These are phyloP conservation scores for Ochropleura plecta DNA, from an alignment of 2,888 invertebrate genomes.

Conservation along the genomic window DNA sequence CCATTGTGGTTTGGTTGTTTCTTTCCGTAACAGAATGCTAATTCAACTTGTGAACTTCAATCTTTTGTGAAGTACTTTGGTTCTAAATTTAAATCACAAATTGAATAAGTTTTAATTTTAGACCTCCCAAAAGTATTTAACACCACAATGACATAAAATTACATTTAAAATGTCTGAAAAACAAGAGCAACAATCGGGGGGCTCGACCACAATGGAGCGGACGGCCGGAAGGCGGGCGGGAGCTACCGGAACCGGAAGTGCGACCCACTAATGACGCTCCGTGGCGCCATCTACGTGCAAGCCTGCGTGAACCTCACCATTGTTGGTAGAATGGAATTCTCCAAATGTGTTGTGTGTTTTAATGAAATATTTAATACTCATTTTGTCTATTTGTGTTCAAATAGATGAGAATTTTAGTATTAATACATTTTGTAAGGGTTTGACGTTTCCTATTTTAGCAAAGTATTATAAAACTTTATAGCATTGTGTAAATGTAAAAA, in stretches of 20 bases:
- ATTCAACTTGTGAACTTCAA: constrained; percentile 16
- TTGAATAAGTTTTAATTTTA: constrained; percentile 24
- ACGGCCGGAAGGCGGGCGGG: constrained; percentile 67
- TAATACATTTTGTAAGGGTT: neutral
- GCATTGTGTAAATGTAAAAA: too few species aligned
- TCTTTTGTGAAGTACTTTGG: constrained; percentile 1
- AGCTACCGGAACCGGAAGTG: constrained; percentile 75
- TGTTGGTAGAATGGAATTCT: constrained; percentile 57
- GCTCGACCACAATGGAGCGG: constrained; percentile 62
- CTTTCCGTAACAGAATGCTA: neutral
- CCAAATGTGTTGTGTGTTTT: constrained; percentile 49
- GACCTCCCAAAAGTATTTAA: constrained; percentile 41
- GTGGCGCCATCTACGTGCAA: constrained; percentile 77
- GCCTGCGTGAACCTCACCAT: constrained; percentile 64
- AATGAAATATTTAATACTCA: constrained; percentile 18
- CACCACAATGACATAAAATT: constrained; percentile 57
- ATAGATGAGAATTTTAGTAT: neutral
- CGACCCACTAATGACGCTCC: constrained; percentile 80
- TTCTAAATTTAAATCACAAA: constrained; percentile 23
- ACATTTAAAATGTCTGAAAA: constrained; percentile 65
- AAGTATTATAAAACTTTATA: neutral
- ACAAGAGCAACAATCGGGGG: constrained; percentile 67
- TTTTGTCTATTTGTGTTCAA: neutral
- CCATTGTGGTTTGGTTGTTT: neutral
- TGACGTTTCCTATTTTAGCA: neutral